Evolutionary conservation across 2,888 invertebrate genomes (phyloP).

Genomic region (Calameuta idolon): DNA sequence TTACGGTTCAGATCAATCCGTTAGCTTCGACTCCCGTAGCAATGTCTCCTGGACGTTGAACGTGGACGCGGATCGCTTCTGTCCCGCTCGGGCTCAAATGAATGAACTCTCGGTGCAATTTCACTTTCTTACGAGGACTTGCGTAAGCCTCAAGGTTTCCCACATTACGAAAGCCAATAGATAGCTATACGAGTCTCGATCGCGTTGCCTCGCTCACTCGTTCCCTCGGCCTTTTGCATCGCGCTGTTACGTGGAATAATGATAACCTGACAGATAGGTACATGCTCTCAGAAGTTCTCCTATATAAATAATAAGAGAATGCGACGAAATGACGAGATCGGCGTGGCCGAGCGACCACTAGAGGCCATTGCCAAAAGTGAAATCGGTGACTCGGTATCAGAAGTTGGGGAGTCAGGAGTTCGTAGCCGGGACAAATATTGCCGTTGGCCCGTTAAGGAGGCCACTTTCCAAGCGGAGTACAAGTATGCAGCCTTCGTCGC

Average conservation of each 20-base stretch:
- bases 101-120: constrained; percentile 63
- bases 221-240: neutral
- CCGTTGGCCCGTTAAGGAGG: constrained; percentile 46
- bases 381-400: constrained; percentile 45
- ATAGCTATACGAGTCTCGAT: constrained; percentile 29
- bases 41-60: neutral
- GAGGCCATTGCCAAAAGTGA: constrained; percentile 68
- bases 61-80: constrained; percentile 3
- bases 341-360: constrained; percentile 30
- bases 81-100: constrained; percentile 41
- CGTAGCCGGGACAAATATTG: constrained; percentile 44
- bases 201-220: neutral
- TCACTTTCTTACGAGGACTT: constrained; percentile 60
- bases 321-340: constrained; percentile 6
- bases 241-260: neutral
- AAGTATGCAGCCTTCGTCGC: constrained; percentile 5
- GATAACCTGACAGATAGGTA: neutral
- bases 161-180: constrained; percentile 62
- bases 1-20: neutral
- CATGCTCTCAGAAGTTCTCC: neutral
- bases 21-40: neutral
- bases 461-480: constrained; percentile 47
- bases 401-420: constrained; percentile 12
- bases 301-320: neutral
- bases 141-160: constrained; percentile 64